Evolutionary conservation across 2,888 invertebrate species (phyloP).

Genomic region (Crematogaster levior): DNA sequence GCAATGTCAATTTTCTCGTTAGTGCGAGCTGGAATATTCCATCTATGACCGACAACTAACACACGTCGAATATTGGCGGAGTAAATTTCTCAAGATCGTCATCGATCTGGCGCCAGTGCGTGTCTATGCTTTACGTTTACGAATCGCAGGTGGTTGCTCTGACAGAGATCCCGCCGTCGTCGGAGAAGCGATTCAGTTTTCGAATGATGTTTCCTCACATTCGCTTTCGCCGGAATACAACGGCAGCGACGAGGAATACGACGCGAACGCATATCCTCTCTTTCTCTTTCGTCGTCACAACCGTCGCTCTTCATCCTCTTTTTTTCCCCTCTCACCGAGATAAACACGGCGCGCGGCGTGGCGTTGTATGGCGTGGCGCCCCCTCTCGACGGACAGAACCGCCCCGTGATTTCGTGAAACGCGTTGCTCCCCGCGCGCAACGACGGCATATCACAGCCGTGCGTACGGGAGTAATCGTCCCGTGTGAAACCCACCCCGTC

Average conservation of each 20-base stretch:
- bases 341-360: slow-evolving; percentile 72
- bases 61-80: neutral
- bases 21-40: neutral
- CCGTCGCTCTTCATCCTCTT: slow-evolving; percentile 22
- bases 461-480: slow-evolving; percentile 66
- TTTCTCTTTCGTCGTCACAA: slow-evolving; percentile 46
- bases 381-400: slow-evolving; percentile 74
- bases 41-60: neutral
- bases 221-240: neutral
- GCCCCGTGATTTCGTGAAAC: slow-evolving; percentile 62
- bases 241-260: slow-evolving; percentile 39
- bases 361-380: slow-evolving; percentile 71
- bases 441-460: slow-evolving; percentile 47
- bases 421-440: slow-evolving; percentile 48
- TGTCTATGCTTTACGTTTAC: neutral
- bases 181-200: slow-evolving; percentile 1
- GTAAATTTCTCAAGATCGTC: slow-evolving; percentile 1
- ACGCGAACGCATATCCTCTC: slow-evolving; percentile 67
- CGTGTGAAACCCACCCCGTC: slow-evolving; percentile 64
- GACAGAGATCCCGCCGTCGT: neutral
- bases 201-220: neutral
- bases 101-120: slow-evolving; percentile 4
- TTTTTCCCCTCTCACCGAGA: slow-evolving; percentile 63
- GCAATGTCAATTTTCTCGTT: slow-evolving; percentile 1
- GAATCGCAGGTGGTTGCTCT: slow-evolving; percentile 9